Percentiles rank a stretch among this genome's conserved stretches.
These are phyloP conservation scores for Accipiter cooperii DNA, from an alignment of 2,113 vertebrate species.

Conservation along the genomic window DNA sequence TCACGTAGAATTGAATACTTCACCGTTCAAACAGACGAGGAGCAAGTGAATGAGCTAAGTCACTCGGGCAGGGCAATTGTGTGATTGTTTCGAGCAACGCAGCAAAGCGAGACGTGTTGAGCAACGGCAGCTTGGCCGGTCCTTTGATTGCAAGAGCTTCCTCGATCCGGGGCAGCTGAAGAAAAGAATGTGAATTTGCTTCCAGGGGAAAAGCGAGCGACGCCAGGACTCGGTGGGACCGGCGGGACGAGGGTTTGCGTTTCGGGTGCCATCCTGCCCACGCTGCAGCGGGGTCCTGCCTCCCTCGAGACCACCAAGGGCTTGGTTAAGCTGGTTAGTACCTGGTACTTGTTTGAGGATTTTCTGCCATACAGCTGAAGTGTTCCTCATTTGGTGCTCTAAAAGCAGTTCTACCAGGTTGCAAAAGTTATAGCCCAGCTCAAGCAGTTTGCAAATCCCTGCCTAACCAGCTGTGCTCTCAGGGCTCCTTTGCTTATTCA, in stretches of 20 bases:
- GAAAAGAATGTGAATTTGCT: background rate
- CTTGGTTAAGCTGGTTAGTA: too few species aligned
- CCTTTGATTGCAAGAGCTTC: background rate
- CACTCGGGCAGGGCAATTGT: rapidly evolving
- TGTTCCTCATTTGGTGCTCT: background rate
- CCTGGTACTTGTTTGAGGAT: background rate
- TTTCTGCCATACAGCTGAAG: background rate
- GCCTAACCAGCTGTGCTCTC: background rate
- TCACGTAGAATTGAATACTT: rapidly evolving
- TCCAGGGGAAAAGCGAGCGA: background rate
- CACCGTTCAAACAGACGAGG: too few species aligned
- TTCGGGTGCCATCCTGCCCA: background rate
- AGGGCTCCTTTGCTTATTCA: background rate
- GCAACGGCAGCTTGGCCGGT: rapidly evolving
- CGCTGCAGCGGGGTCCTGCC: background rate
- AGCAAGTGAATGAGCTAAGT: background rate
- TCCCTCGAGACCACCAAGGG: background rate
- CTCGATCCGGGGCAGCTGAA: background rate
- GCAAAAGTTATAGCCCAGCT: too few species aligned
- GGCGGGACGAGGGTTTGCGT: rapidly evolving
- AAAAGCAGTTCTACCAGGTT: background rate
- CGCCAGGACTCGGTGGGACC: rapidly evolving
- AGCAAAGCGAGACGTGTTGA: background rate
- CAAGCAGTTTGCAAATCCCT: background rate
- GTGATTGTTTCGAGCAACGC: background rate